A percentile compares a stretch with the other conserved stretches of the same genome.
These are phyloP conservation scores for Bombus vancouverensis DNA, from an alignment of 1,140 invertebrate genomes.

Conservation along the genomic window DNA sequence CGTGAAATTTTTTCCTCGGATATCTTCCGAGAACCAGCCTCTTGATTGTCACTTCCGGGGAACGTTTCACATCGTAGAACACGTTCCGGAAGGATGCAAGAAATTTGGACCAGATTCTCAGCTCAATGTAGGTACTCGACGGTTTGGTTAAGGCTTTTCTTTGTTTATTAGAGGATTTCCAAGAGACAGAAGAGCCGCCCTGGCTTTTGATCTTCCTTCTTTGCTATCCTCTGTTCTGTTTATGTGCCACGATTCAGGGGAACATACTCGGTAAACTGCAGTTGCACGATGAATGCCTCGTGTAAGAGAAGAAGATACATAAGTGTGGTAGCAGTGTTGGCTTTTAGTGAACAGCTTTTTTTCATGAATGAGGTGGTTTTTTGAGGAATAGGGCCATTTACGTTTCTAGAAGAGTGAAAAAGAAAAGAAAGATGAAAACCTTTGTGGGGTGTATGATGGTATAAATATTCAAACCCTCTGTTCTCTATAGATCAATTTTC, in stretches of 20 bases:
- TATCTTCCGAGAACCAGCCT: not conserved
- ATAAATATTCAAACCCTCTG: not conserved
- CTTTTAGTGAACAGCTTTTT: not conserved
- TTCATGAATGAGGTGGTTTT: not conserved
- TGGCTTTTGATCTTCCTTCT: constrained; percentile 22
- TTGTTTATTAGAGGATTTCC: not conserved
- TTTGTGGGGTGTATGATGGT: not conserved
- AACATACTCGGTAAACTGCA: constrained; percentile 11
- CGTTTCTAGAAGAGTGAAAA: not conserved
- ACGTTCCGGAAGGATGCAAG: not conserved
- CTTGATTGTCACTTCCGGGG: constrained; percentile 15
- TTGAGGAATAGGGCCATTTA: not conserved
- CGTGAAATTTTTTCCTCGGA: not conserved
- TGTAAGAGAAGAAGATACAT: not conserved
- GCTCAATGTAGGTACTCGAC: no score
- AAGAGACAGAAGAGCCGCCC: not conserved
- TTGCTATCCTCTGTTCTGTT: not conserved
- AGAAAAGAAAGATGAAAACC: no score
- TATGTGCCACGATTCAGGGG: not conserved
- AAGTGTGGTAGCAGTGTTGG: not conserved
- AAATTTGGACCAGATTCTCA: not conserved
- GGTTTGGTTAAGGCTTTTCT: constrained; percentile 17
- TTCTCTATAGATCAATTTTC: not conserved
- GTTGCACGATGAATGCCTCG: constrained; percentile 17
- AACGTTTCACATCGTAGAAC: not conserved